Evolutionary conservation across 1,140 invertebrate genomes (phyloP), one percentile per base, ranked within the genome.

Genomic region (Drosophila miranda): DNA sequence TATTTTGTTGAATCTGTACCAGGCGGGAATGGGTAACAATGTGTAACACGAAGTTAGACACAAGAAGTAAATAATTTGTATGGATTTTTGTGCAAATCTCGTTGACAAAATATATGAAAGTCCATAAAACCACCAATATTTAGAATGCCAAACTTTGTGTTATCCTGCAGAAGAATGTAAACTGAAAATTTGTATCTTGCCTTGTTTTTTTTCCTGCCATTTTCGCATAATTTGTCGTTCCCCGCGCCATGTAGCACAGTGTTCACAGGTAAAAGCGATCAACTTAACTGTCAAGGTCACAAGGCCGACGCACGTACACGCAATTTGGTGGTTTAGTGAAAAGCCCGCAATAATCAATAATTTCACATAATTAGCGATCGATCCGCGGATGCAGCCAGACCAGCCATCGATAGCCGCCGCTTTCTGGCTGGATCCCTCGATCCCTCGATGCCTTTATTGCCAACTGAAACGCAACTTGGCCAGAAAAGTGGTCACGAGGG

Each of bases 311-410:
- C 81, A 84, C 80, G 80, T 84, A 74, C 63, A 62, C 67, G 68
- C 80, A 86, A 84, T 84, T 84, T 84, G 72, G 72, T 73, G 77
- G 63, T 71, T 86, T 84, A 77, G 81, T 84, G 76, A 80, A 70
- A 84, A 74, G 59, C 81, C 63, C 56, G 73, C 63, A 84, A 86
- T 86, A 86, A 73, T 84, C 81, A 80, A 84, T 86, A 84, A 84
- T 84, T 86, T 77, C 61, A 59, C 80, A 84, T 84, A 86, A 84
- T 84, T 86, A 84, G 61, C 54, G 72, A 46, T 53, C 72, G 71
- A 62, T 74, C 67, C 53, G 45, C 50, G 46, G 57, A 62, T 46
- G 28, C 41, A n/a, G 4, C 11, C 34, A 38, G 34, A 38, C 34
- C 34, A 13, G 26, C 14, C 30, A 16, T 45, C 48, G 60, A 56